These are phyloP conservation scores for Busseola fusca DNA, from an alignment of 2,888 invertebrate species.

Conservation along the genomic window DNA sequence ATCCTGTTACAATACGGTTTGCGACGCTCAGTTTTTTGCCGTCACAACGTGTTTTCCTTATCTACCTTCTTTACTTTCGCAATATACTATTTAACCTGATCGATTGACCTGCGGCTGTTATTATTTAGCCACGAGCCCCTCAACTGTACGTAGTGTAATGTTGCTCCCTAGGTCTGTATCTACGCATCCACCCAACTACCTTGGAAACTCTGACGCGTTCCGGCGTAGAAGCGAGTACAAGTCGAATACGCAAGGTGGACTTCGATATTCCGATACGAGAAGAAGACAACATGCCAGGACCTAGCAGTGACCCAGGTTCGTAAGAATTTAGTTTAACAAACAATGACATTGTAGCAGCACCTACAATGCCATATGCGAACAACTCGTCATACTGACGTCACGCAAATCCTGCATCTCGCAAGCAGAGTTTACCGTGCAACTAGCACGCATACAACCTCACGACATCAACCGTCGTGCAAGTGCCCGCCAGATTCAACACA, in stretches of 20 bases:
- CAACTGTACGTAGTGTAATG: too few relatives aligned
- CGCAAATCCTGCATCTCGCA: too few relatives aligned
- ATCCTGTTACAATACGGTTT: not conserved
- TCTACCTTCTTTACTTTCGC: not conserved
- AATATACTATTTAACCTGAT: too few relatives aligned
- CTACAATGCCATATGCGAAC: too few relatives aligned
- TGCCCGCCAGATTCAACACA: too few relatives aligned
- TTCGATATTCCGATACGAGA: conserved; percentile 85
- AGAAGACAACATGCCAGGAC: conserved; percentile 76
- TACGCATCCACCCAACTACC: conserved; percentile 94
- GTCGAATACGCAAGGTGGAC: conserved; percentile 88
- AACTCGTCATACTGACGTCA: too few relatives aligned
- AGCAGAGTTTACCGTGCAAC: too few relatives aligned
- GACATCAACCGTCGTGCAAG: too few relatives aligned
- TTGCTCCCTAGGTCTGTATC: conserved; percentile 89
- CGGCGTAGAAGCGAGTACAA: conserved; percentile 93
- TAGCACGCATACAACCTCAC: too few relatives aligned
- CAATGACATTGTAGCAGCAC: too few relatives aligned
- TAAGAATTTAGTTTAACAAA: not conserved
- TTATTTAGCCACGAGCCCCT: too few relatives aligned
- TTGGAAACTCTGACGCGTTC: conserved; percentile 93
- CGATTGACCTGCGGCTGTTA: too few relatives aligned
- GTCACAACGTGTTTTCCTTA: not conserved
- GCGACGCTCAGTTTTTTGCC: not conserved
- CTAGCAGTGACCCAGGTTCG: conserved; percentile 57